Evolutionary conservation across 2,797 vertebrate species (phyloP), one percentile per base, ranked within the genome.

Genomic region (Eulemur coronatus): DNA sequence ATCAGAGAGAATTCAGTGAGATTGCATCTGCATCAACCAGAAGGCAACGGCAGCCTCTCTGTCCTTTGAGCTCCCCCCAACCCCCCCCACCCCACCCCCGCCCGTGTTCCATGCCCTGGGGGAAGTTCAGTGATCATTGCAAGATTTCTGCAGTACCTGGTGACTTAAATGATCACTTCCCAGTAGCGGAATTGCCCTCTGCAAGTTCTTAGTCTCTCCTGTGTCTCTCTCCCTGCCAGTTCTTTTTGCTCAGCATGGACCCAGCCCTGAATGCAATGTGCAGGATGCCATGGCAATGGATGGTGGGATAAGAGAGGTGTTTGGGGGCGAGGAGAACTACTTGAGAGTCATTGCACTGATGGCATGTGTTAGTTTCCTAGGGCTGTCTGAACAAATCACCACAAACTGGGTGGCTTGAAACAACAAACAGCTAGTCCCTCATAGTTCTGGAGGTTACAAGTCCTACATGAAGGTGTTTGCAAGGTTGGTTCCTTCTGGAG

Each of bases 41-140:
- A n/a, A 0, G 0, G n/a, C 9, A 28, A 7, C 2, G 10, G 48
- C 0, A 38, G 6, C 2, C 5, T 76, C 57, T 84, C 55, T 18
- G 43, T 69, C 30, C 26, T 61, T 75, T 9, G 2, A 48, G 12
- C 41, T 5, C 5, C 41, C 41, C 5, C 41, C 5, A 5, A 1
- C 41, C 41, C 41, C 5, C 41, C 38, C 41, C 41, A 5, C 5
- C 41, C 38, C 38, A 18, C 14, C 14, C 1, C 17, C 8, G n/a
- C n/a, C n/a, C n/a, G n/a, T n/a, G 10, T 20, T 43, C n/a, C n/a
- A 43, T 17, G 20, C 28, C 4, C 43, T 22, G 14, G 22, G 50
- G 30, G 24, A 72, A 38, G 35, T 78, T 69, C 33, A 4, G 7
- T 4, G 43, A 65, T 24, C 14, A 1, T 14, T 3, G 0, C 67